Percentiles rank a stretch among this genome's conserved stretches.
These are phyloP conservation scores for Oryzaephilus surinamensis DNA, from an alignment of 1,140 invertebrate genomes.

Conservation along the genomic window DNA sequence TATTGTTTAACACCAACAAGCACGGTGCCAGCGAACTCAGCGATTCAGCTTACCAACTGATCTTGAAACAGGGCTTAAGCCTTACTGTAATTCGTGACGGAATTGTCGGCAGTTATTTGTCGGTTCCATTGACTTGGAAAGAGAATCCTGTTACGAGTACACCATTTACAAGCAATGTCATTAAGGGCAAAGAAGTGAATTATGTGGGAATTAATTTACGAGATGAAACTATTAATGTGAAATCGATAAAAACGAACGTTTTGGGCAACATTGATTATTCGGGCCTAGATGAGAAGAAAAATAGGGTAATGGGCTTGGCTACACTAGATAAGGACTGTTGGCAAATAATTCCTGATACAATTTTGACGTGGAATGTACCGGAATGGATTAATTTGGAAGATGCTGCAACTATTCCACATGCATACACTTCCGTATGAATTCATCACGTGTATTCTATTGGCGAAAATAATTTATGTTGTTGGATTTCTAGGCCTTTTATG, in stretches of 20 bases:
- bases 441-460: too few relatives aligned
- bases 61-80: conserved; percentile 21
- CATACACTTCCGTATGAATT: conserved; percentile 44
- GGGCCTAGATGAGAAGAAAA: conserved; percentile 16
- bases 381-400: conserved; percentile 42
- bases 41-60: conserved; percentile 10
- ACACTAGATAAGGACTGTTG: conserved; percentile 23
- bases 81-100: conserved; percentile 25
- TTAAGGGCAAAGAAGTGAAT: conserved; percentile 17
- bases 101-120: conserved; percentile 18
- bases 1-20: conserved; percentile 28
- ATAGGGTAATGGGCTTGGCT: conserved; percentile 29
- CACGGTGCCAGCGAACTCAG: conserved; percentile 12
- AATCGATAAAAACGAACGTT: conserved; percentile 18
- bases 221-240: conserved; percentile 28
- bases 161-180: conserved; percentile 13
- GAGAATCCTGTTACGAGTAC: conserved; percentile 14
- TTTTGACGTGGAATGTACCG: conserved; percentile 46
- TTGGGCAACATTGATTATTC: conserved; percentile 32
- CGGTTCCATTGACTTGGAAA: conserved; percentile 22
- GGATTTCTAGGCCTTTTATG: conserved; percentile 42
- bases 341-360: conserved; percentile 25
- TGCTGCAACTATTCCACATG: conserved; percentile 51
- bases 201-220: conserved; percentile 28
- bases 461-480: not conserved